Evolutionary conservation across 1,140 invertebrate genomes (phyloP), one percentile per base, ranked within the genome.

Genomic region (Drosophila takahashii): DNA sequence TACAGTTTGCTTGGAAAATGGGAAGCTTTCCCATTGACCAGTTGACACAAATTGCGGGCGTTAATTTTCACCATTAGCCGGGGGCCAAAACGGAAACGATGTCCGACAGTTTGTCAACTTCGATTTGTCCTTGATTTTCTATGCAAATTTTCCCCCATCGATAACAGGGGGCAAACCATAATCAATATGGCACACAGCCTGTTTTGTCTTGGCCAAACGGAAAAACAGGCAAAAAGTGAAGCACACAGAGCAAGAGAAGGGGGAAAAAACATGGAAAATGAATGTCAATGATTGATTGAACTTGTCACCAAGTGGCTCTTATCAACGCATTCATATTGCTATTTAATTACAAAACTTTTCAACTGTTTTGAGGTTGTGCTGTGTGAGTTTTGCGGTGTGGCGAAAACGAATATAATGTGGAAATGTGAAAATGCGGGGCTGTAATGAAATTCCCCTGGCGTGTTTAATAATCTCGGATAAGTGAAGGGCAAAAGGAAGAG

Each of bases 261-360:
- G 5, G n/a, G 27, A 50, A 48, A 32, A 32, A 34, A 10, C 22
- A 47, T 11, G n/a, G 27, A 50, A 48, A 32, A 32, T 64, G 39
- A 22, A 53, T 67, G 59, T 48, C 41, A 70, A 54, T 70, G 66
- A 70, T 70, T 70, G 66, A 70, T 70, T 70, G 54, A 69, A 47
- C 41, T 37, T 47, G 64, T 70, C 54, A 16, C 64, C 66, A 70
- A 69, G 48, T 56, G 65, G 29, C 61, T 44, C 34, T 70, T 65
- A 67, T 66, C 64, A 32, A 39, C 32, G 60, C 36, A 52, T 67
- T 67, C 59, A 44, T 67, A 70, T 70, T 70, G 56, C 65, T 48
- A 71, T 71, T 71, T 71, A 71, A 71, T 71, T 71, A 48, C 65
- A 70, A 48, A 70, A 70, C 64, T 71, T 71, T 71, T 48, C 42